phyloP scores from a whole-genome alignment of 1,140 invertebrate species.

The Drosophila novamexicana region DNA sequence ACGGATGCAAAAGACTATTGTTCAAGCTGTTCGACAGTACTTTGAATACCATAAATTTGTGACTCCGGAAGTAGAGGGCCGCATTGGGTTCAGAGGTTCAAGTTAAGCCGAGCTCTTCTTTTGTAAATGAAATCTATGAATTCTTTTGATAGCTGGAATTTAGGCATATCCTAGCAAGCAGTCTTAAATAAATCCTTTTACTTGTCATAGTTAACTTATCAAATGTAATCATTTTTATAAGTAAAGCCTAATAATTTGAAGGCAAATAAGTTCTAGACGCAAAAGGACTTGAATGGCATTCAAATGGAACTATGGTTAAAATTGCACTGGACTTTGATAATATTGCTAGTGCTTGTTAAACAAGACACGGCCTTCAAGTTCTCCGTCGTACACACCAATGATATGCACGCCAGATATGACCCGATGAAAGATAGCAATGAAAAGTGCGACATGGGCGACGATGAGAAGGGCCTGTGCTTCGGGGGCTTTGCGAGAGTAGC shows the following conservation, averaged over 20 bases:
- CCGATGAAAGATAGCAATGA: slow-evolving; percentile 88
- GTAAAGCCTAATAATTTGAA: background rate
- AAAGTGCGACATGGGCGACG: slow-evolving; percentile 86
- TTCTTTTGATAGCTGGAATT: no score
- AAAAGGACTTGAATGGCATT: background rate
- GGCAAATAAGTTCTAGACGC: background rate
- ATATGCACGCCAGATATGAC: slow-evolving; percentile 94
- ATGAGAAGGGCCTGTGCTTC: slow-evolving; percentile 87
- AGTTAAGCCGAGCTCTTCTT: no score
- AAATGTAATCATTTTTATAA: background rate
- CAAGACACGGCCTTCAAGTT: slow-evolving; percentile 76
- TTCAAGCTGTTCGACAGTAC: slow-evolving; percentile 53
- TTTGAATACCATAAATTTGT: slow-evolving; percentile 71
- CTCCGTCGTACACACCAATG: slow-evolving; percentile 93
- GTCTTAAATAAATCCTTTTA: no score
- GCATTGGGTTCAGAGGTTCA: slow-evolving; percentile 74
- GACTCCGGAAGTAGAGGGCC: slow-evolving; percentile 85
- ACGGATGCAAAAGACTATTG: slow-evolving; percentile 49
- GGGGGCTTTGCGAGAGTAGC: slow-evolving; percentile 92
- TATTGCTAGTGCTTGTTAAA: background rate
- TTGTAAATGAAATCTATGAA: no score
- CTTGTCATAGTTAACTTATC: background rate
- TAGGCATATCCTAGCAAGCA: no score
- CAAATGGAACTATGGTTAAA: background rate
- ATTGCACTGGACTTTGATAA: background rate